Base-by-base conservation (phyloP, 2,113 vertebrate species). In the Gasterosteus aculeatus region DNA sequence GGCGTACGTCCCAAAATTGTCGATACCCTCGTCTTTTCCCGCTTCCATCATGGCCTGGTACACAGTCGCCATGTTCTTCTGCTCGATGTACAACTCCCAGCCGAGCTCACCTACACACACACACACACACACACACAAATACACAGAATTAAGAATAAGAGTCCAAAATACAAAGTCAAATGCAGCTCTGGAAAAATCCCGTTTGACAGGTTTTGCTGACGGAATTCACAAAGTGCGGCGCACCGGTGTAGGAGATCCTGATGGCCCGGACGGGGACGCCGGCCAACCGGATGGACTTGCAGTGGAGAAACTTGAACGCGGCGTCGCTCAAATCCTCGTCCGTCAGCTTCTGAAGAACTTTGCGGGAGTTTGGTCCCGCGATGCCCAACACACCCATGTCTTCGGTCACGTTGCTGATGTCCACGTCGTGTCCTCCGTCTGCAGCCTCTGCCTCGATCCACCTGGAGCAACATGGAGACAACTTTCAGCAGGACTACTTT, bases 241-340 rank as follows among this genome's bases (percentile, higher is more conserved):
- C 93, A 98, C 97, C 98, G 56, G 98, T 97, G 75, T 99, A 99
- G 1, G 98, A 99, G 91, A 99, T 98, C 89, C 98, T 94, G 79
- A 97, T 95, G 74, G 98, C 98, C 59, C 93, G 94, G 22, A 98
- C 89, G 29, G 93, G 82, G 81, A 96, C 68, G 62, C 89, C 92
- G 4, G 94, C 94, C 82, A 99, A 31, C 39, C 94, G 90, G 71
- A 99, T 85, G 74, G 80, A 62, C 80, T 93, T 98, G 79, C 95
- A 96, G 60, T 96, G 96, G 15, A 99, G 96, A 87, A 99, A 99
- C 57, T 95, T 96, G 89, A 99, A 99, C 4, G 86, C 92, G 1
- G 56, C 63, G 0, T 98, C 94, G n/a, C 95, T 96, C 78, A 99
- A 83, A 79, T 99, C 96, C 72, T 95, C 96, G 0, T 92, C 78